Base-by-base conservation (phyloP, 2,888 invertebrate species). In the Apotomis turbidana region DNA sequence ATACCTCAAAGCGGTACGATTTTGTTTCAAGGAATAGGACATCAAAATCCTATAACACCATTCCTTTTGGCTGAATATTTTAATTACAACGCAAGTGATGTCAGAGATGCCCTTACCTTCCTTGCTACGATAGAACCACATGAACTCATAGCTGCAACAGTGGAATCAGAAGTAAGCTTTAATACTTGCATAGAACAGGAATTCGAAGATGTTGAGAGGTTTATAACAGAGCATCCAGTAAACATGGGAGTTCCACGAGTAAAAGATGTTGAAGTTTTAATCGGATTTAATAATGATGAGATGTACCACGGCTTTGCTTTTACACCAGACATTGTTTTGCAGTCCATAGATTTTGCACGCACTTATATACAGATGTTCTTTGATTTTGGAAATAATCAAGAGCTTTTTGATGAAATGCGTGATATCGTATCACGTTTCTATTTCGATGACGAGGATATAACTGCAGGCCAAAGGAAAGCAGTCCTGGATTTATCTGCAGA, bases 401-500 rank as follows among this genome's bases (percentile, higher is more conserved):
- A 74, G 10, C 68, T 78, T 4, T 80, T 80, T n/a, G 38, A 51
- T 5, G 77, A 77, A 41, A 76, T 79, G 73, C 73, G 69, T n/a
- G 63, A 78, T 5, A 60, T 77, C 4, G 75, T 80, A 3, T 66
- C 70, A 58, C 64, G 77, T 13, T 83, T 83, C 73, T 85, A 84
- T 58, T 77, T 82, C n/a, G 82, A 80, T 0, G 80, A 81, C 66
- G 74, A 78, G 38, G 73, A 75, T 62, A 71, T 81, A 4, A 77
- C 73, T 41, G 68, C 70, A 9, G 68, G 75, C 0, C 27, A 70
- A 5, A 74, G 69, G 46, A 74, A 76, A 55, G 54, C 74, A 0
- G 54, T 81, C 0, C 71, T 76, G n/a, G 77, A 83, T 59, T 82
- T 85, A 52, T 57, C 74, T 10, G 82, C 85, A 3, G 86, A 87